phyloP scores from a whole-genome alignment of 2,888 invertebrate genomes.

The Hyppa rectilinea region DNA sequence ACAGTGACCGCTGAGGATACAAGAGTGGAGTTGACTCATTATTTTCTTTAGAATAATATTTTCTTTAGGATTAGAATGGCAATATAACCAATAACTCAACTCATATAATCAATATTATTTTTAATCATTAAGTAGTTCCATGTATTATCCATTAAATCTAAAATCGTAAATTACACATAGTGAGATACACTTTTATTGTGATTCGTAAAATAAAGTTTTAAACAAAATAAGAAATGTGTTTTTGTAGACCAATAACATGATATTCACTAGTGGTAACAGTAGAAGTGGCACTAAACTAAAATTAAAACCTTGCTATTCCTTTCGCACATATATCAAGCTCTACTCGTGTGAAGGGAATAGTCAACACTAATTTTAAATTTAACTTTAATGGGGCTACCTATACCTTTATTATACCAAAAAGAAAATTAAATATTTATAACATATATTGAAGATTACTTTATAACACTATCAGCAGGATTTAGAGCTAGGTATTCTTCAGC shows the following conservation, averaged over 20 bases:
- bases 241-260: too few relatives aligned
- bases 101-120: too few relatives aligned
- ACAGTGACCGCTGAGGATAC: slow-evolving; percentile 41
- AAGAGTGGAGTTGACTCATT: slow-evolving; percentile 49
- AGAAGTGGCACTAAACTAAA: slow-evolving; percentile 37
- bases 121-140: too few relatives aligned
- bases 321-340: slow-evolving; percentile 34
- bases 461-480: slow-evolving; percentile 39
- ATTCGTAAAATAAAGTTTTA: slow-evolving; percentile 36
- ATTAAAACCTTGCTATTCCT: slow-evolving; percentile 30
- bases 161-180: too few relatives aligned
- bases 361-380: slow-evolving; percentile 18
- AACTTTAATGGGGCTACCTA: too few relatives aligned
- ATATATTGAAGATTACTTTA: slow-evolving; percentile 29
- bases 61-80: slow-evolving; percentile 48
- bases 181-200: too few relatives aligned
- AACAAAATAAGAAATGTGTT: too few relatives aligned
- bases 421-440: slow-evolving; percentile 30
- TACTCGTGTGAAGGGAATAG: slow-evolving; percentile 34
- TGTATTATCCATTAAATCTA: too few relatives aligned
- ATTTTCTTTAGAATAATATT: slow-evolving; percentile 58
- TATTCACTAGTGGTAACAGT: too few relatives aligned
- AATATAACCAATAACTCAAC: slow-evolving; percentile 46
- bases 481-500: slow-evolving; percentile 30
- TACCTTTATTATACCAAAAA: too few relatives aligned